phyloP scores from a whole-genome alignment of 2,797 vertebrate genomes.

The Crenichthys baileyi region DNA sequence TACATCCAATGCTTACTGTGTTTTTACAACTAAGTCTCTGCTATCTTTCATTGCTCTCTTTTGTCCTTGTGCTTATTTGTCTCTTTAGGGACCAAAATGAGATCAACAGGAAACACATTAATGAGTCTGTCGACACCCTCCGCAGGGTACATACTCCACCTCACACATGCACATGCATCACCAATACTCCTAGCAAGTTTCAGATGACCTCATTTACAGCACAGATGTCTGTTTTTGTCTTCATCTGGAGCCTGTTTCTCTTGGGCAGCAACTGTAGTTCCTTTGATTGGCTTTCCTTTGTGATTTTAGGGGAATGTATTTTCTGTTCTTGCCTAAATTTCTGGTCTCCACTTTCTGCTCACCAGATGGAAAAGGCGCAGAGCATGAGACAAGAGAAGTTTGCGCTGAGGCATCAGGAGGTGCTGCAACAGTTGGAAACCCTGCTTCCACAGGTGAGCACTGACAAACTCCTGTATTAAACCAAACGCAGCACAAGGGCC shows the following conservation, averaged over 20 bases:
- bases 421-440: constrained; percentile 82
- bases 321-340: background rate
- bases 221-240: background rate
- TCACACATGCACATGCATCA: background rate
- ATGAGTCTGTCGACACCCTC: constrained; percentile 85
- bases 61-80: background rate
- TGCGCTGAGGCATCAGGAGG: constrained; percentile 75
- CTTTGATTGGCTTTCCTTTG: constrained; percentile 2
- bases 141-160: constrained; percentile 78
- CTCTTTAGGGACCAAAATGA: constrained; percentile 85
- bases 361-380: constrained; percentile 88
- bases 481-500: too few relatives aligned
- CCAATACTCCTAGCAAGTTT: constrained; percentile 12
- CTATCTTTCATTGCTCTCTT: background rate
- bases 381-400: constrained; percentile 84
- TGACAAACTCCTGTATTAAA: too few relatives aligned
- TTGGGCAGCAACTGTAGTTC: background rate
- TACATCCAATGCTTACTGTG: background rate
- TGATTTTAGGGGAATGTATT: background rate
- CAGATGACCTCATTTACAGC: background rate
- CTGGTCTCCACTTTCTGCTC: background rate
- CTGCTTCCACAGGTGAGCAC: constrained; percentile 82
- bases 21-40: background rate
- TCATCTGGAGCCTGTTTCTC: background rate
- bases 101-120: constrained; percentile 90